Evolutionary conservation across 2,113 vertebrate genomes (phyloP).

Genomic region (Bos indicus): DNA sequence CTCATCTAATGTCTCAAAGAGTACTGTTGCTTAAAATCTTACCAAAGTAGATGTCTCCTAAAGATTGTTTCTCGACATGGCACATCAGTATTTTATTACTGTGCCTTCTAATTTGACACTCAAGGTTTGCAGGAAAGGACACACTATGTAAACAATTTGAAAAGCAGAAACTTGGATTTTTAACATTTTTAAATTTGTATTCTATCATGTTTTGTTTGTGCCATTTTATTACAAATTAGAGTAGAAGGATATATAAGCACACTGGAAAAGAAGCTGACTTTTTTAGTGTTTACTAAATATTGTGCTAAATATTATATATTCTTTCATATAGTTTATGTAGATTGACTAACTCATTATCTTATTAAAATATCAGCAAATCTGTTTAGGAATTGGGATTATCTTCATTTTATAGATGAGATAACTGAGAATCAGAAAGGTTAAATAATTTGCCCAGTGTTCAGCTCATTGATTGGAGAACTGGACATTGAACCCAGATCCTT

Average conservation of each 20-base stretch:
- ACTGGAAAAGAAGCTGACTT: neutral
- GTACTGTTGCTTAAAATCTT: neutral
- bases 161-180: conserved; percentile 3
- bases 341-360: neutral
- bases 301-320: neutral
- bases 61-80: neutral
- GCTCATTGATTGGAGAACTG: neutral
- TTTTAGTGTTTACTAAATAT: neutral
- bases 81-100: neutral
- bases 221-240: neutral
- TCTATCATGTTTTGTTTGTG: neutral
- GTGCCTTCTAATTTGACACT: neutral
- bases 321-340: neutral
- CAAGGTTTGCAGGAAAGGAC: conserved; percentile 3
- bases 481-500: neutral
- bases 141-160: neutral
- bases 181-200: neutral
- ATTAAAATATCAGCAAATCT: conserved; percentile 4
- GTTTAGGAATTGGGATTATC: neutral
- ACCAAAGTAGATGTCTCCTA: conserved; percentile 29
- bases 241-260: neutral
- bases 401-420: conserved; percentile 13
- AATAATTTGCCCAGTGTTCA: neutral
- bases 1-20: neutral
- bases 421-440: neutral